phyloP scores from a whole-genome alignment of 2,797 vertebrate species.

The Myotis myotis region DNA sequence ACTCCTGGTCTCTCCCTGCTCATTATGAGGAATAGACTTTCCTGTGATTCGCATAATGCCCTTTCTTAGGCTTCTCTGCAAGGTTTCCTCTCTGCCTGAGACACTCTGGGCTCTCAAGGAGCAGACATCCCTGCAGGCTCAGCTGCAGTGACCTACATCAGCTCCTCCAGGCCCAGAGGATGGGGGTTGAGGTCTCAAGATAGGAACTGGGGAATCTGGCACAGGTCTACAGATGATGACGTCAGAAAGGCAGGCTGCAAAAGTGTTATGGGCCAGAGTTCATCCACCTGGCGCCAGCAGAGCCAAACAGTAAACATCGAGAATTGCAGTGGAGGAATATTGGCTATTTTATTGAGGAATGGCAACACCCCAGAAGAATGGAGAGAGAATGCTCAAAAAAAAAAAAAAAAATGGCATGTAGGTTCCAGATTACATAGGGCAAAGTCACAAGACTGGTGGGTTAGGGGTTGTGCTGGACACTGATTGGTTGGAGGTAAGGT shows the following conservation, averaged over 20 bases:
- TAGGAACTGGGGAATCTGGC: conserved; percentile 73
- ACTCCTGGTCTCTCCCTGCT: not conserved
- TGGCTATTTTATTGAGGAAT: not conserved
- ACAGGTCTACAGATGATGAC: conserved; percentile 54
- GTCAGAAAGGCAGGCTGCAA: conserved; percentile 46
- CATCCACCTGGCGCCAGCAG: not conserved
- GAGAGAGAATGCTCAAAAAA: not conserved
- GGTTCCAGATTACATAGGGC: not conserved
- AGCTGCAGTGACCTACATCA: conserved; percentile 74
- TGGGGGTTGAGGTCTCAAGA: conserved; percentile 68
- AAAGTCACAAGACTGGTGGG: not conserved
- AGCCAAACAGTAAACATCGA: not conserved
- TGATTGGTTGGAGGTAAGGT: not conserved
- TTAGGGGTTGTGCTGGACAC: not conserved
- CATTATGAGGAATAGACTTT: conserved; percentile 43
- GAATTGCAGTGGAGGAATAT: not conserved
- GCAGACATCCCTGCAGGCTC: conserved; percentile 62
- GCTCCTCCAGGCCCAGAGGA: conserved; percentile 59
- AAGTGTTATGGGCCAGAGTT: not conserved
- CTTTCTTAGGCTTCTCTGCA: conserved; percentile 52
- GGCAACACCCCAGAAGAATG: not conserved
- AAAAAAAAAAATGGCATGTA: not conserved
- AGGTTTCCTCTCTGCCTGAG: conserved; percentile 54
- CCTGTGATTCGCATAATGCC: not conserved
- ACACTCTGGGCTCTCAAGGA: conserved; percentile 54